These are phyloP conservation scores for Acanthiza pusilla DNA, from an alignment of 2,797 vertebrate species.

Conservation along the genomic window DNA sequence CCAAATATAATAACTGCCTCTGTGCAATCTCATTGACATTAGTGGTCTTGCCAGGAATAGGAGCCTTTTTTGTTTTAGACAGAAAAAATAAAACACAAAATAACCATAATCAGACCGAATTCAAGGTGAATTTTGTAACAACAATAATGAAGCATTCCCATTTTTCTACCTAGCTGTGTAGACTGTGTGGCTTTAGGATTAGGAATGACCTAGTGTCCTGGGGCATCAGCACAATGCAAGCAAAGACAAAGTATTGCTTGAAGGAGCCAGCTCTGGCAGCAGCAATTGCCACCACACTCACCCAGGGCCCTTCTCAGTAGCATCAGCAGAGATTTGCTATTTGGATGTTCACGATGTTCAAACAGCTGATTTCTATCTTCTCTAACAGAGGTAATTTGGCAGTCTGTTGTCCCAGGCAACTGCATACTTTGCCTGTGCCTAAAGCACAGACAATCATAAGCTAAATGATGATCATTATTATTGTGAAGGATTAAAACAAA, in stretches of 20 bases:
- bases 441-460: neutral
- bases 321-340: neutral
- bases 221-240: neutral
- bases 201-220: neutral
- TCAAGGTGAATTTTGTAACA: neutral
- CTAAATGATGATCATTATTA: neutral
- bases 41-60: neutral
- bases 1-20: neutral
- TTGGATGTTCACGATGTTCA: neutral
- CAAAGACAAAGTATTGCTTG: neutral
- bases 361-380: neutral
- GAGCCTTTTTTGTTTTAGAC: neutral
- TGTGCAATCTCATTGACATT: neutral
- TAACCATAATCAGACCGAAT: neutral
- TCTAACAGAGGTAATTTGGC: neutral
- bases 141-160: neutral
- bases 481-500: neutral
- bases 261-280: neutral
- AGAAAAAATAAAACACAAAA: neutral
- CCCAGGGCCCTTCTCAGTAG: neutral
- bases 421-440: neutral
- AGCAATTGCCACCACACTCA: neutral
- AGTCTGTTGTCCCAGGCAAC: slow-evolving; percentile 2
- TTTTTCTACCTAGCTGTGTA: neutral
- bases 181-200: neutral